Base-by-base conservation (phyloP, 92 coral and sea anemone species). In the Isaurus tuberculatus region DNA sequence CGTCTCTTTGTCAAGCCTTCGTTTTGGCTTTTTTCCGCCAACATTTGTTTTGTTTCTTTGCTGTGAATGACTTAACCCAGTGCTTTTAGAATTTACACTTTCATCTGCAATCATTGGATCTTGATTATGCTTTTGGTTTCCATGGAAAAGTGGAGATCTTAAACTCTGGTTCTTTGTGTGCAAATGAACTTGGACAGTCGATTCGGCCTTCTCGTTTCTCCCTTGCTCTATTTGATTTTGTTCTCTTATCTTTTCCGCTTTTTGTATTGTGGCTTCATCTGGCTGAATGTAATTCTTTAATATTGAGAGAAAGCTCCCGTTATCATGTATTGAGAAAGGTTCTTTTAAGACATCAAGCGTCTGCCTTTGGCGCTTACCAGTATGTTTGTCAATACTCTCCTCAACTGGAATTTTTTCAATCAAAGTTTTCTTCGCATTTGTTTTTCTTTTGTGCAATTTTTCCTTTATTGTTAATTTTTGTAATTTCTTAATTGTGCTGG, bases 251-350 rank as follows among this genome's bases (percentile, higher is more conserved):
- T 58, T 60, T 58, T n/a, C 58, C 1, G 13, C 4, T 77, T 25
- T 55, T 20, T 77, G 26, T 26, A 17, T 44, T 8, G 28, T 28
- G 10, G 46, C 42, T 20, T 77, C 25, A 22, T 19, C 23, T 31
- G 82, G 82, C 43, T 77, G 70, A 40, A 77, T 65, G 29, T 8
- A 34, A 33, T 58, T 17, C 28, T 55, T 36, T 16, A 77, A 27
- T 23, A 31, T 31, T 31, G 55, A 58, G 37, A 77, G 31, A 58
- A 77, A 5, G 33, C 40, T 20, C 20, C 42, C 23, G 37, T 65
- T 43, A 42, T 48, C 23, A 8, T 77, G 53, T 16, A 8, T 22
- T 57, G 28, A 31, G 15, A 25, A 11, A 17, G 70, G 70, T 27
- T 77, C 36, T 42, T 77, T 61, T 19, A 53, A 31, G 27, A 51